phyloP scores from a whole-genome alignment of 2,797 vertebrate species.

The Linurgus olivaceus region DNA sequence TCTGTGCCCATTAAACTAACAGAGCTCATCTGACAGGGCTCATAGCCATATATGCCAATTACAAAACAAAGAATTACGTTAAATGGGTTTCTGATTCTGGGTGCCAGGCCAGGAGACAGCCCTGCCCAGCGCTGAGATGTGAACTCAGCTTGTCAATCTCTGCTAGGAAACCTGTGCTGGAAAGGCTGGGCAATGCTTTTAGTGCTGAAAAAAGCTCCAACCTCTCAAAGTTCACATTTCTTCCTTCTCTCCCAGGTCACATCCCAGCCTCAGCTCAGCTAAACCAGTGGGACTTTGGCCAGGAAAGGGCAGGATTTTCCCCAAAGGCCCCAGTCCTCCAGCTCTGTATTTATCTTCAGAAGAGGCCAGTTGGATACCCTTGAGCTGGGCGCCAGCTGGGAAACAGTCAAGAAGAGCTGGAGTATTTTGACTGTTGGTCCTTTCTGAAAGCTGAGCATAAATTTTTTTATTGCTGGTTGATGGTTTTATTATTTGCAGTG shows the following conservation, averaged over 20 bases:
- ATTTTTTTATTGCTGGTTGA: neutral
- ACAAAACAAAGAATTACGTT: neutral
- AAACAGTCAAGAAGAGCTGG: neutral
- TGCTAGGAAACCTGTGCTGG: neutral
- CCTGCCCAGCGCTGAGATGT: neutral
- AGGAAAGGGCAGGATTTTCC: constrained; percentile 39
- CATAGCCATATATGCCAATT: neutral
- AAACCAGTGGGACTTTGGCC: neutral
- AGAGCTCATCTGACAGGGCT: constrained; percentile 11
- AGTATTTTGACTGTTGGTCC: neutral
- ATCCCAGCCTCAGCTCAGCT: neutral
- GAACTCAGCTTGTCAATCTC: neutral
- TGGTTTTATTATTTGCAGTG: neutral
- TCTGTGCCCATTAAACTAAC: constrained; percentile 38
- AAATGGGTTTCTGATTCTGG: constrained; percentile 1
- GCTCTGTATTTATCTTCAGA: constrained; percentile 2
- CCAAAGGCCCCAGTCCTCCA: neutral
- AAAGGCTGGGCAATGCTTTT: neutral
- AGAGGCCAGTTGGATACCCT: neutral
- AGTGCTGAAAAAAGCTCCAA: neutral
- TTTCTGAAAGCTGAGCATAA: neutral
- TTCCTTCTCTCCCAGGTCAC: neutral
- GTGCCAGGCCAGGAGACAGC: neutral
- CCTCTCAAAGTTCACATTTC: neutral
- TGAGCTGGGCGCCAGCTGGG: neutral